Conservation (phyloP, 1,140 invertebrate genomes). For the Heliconius melpomene region DNA sequence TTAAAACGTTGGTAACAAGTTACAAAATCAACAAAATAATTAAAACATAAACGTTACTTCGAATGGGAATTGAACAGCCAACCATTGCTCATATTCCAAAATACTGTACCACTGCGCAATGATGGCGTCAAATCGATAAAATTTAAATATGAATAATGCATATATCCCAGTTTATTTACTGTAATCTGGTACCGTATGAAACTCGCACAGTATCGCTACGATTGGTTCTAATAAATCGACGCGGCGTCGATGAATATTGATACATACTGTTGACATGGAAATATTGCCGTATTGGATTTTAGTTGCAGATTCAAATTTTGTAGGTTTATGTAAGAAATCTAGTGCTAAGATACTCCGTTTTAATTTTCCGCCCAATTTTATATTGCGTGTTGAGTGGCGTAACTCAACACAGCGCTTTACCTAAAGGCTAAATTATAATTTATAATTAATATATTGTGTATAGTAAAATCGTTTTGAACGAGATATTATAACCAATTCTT, state of each 20-base stretch:
- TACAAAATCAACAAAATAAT: no score
- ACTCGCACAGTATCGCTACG: conserved; percentile 21
- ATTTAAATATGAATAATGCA: conserved; percentile 11
- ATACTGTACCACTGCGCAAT: not conserved
- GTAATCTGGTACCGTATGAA: conserved; percentile 18
- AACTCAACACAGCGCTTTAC: not conserved
- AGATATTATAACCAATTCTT: no score
- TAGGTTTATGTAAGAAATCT: not conserved
- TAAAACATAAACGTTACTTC: not conserved
- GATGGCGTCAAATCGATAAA: not conserved
- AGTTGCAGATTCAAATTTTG: not conserved
- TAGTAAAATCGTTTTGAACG: no score
- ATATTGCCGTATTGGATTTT: not conserved
- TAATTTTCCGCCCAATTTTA: not conserved
- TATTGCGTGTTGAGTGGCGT: not conserved
- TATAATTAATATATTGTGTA: no score
- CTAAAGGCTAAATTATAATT: no score
- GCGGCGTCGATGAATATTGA: conserved; percentile 32
- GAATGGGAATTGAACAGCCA: not conserved
- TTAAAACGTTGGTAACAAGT: no score
- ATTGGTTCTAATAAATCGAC: conserved; percentile 32
- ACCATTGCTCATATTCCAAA: not conserved
- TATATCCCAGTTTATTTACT: conserved; percentile 27
- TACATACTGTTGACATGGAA: conserved; percentile 20
- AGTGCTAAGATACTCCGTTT: no score